These are phyloP conservation scores for Oncopodura yosiiana DNA, from an alignment of 1,140 invertebrate species.

Conservation along the genomic window DNA sequence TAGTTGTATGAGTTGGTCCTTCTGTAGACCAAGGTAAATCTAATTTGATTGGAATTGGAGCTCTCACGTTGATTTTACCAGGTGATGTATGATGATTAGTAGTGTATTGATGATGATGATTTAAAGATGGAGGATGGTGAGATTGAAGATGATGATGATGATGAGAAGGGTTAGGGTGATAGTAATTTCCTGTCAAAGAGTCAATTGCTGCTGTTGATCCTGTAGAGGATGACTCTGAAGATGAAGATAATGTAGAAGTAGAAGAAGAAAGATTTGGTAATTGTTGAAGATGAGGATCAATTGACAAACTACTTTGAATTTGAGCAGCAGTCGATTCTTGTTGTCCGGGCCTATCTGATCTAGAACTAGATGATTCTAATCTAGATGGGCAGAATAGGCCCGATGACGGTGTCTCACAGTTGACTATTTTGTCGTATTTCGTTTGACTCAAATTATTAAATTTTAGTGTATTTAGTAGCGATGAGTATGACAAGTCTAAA, in stretches of 20 bases:
- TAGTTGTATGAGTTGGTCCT: not conserved
- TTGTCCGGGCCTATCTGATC: not conserved
- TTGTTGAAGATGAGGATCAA: too few species aligned
- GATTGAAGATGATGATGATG: slow-evolving; percentile 1
- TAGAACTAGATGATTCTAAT: slow-evolving; percentile 16
- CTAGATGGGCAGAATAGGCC: slow-evolving; percentile 33
- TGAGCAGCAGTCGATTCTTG: too few species aligned
- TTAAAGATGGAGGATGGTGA: not conserved
- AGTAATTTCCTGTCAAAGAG: not conserved
- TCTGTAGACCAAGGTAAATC: slow-evolving; percentile 16
- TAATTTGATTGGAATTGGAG: slow-evolving; percentile 34
- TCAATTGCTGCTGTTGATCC: slow-evolving; percentile 7
- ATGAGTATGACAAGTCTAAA: too few species aligned
- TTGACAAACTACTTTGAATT: too few species aligned
- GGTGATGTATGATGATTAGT: not conserved
- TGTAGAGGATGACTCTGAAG: slow-evolving; percentile 1
- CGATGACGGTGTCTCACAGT: slow-evolving; percentile 28
- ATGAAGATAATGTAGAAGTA: not conserved
- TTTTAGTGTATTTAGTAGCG: too few species aligned
- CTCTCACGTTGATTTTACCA: slow-evolving; percentile 16
- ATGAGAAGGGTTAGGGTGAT: slow-evolving; percentile 5
- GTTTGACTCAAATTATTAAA: too few species aligned
- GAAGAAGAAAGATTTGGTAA: too few species aligned
- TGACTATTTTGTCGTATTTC: slow-evolving; percentile 29
- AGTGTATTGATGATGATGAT: slow-evolving; percentile 3